Evolutionary conservation across 1,140 invertebrate genomes (phyloP), one percentile per base, ranked within the genome.

Genomic region (Eupristina koningsbergeri): DNA sequence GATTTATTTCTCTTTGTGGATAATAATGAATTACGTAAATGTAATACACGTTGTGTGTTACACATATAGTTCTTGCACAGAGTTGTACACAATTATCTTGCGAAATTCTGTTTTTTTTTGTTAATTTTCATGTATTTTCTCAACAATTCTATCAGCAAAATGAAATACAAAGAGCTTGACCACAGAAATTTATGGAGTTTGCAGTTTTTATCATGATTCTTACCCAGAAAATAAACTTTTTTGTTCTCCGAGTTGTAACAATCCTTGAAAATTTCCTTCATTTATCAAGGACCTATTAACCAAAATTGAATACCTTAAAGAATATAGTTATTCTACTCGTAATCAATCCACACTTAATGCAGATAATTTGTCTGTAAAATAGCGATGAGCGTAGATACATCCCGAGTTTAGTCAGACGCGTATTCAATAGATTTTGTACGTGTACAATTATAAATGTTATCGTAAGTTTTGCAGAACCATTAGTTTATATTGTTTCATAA

Each of bases 1-100:
- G 78, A 80, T 80, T 80, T 80, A 71, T 69, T 53, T 53, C 47
- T 26, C 61, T 39, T 19, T 53, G 47, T n/a, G 79, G 22, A 22
- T 67, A 80, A 50, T 80, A 69, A 69, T 29, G 26, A 47, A 17
- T 17, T 69, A 15, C 41, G 36, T 34, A 29, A 53, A 22, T 50
- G 36, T 69, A 69, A n/a, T 69, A 50, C 34, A 36, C 26, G 58
- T 47, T 22, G 47, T 64, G 36, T 78, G 26, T 58, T 34, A 58
- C 50, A 58, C 5, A 9, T 58, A 26, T 6, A 26, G 13, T 58
- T 13, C 26, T 26, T 58, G 26, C 53, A 58, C 22, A 58, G 26
- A 26, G 53, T 58, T 9, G 1, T 58, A 58, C 5, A 58, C 22
- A 26, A 26, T 58, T 6, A 58, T 58, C 26, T 58, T 26, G 26